Percentiles rank a stretch among this genome's conserved stretches.
Conservation (phyloP, 2,888 invertebrate genomes). For the Allolobophora icterica region DNA sequence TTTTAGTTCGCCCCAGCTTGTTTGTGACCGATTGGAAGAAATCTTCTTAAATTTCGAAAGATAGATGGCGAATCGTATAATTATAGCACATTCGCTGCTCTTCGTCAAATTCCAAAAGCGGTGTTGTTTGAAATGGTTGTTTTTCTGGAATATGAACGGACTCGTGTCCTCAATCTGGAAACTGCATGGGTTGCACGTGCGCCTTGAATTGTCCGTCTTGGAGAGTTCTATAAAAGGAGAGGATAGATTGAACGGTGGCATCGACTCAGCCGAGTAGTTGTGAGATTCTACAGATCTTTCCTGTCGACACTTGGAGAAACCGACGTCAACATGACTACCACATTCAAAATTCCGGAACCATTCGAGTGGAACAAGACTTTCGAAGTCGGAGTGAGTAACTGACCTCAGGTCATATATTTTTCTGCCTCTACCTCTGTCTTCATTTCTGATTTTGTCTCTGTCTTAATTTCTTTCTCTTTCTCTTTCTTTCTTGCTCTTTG, state of each 20-base stretch:
- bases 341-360: neutral
- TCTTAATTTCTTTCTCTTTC: neutral
- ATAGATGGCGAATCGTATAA: no score
- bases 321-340: neutral
- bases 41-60: no score
- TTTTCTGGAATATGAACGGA: no score
- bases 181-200: neutral
- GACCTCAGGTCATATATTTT: neutral
- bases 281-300: neutral
- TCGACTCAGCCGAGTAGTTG: neutral
- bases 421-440: neutral
- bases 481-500: neutral
- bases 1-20: no score
- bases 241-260: neutral
- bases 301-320: constrained; percentile 6
- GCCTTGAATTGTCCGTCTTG: neutral
- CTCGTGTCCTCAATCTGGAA: neutral
- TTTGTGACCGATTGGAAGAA: no score
- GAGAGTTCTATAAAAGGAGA: neutral
- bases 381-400: neutral
- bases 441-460: no score
- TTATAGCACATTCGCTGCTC: no score
- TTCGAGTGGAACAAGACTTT: neutral
- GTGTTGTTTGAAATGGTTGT: no score
- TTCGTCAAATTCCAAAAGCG: no score